A percentile compares a stretch with the other conserved stretches of the same genome.
Conservation (phyloP, 2,888 invertebrate species). For the Archips crataeganus region DNA sequence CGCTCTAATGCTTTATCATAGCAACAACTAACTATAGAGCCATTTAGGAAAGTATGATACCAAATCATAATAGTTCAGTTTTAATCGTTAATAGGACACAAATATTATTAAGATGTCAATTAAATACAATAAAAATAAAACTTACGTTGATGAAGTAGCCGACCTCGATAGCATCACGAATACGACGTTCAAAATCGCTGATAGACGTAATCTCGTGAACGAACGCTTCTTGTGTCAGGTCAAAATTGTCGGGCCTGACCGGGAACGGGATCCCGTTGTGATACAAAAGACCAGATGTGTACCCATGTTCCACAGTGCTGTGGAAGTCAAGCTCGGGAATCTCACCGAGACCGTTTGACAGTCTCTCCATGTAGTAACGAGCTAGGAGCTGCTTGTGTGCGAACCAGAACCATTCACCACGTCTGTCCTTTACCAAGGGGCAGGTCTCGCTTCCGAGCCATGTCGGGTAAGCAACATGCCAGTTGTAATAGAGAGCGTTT, state of each 20-base stretch:
- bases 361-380: constrained; percentile 91
- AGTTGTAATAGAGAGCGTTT: constrained; percentile 88
- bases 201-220: constrained; percentile 75
- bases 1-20: too few species aligned
- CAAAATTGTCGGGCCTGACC: constrained; percentile 85
- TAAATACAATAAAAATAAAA: constrained; percentile 35
- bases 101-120: too few species aligned
- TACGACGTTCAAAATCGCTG: constrained; percentile 82
- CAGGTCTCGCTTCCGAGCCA: constrained; percentile 87
- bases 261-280: constrained; percentile 89
- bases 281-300: constrained; percentile 87
- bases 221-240: constrained; percentile 77
- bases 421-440: constrained; percentile 82
- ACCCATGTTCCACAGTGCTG: constrained; percentile 84
- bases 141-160: constrained; percentile 80
- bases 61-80: too few species aligned
- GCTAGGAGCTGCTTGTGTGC: constrained; percentile 89
- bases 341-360: constrained; percentile 89
- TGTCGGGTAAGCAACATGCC: constrained; percentile 87
- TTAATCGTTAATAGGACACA: too few species aligned
- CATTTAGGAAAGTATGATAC: too few species aligned
- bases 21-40: too few species aligned
- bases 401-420: constrained; percentile 88
- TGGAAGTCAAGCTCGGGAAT: constrained; percentile 86
- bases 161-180: constrained; percentile 86